These are phyloP conservation scores for Danio aesculapii DNA, from an alignment of 2,797 vertebrate genomes.

Conservation along the genomic window DNA sequence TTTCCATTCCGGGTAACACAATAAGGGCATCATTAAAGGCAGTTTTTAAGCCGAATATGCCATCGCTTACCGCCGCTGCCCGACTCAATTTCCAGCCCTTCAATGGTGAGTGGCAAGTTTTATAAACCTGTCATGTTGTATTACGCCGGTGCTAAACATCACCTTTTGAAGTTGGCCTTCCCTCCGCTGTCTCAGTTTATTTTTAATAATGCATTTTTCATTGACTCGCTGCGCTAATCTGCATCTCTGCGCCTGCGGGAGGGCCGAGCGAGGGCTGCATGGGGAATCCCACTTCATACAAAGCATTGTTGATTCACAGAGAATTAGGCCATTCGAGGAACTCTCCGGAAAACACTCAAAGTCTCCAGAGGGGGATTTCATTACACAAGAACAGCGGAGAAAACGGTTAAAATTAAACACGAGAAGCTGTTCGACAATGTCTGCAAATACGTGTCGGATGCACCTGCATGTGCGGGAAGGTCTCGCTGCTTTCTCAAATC, in stretches of 20 bases:
- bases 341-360: slow-evolving; percentile 56
- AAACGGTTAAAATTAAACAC: slow-evolving; percentile 55
- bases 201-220: slow-evolving; percentile 66
- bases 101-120: slow-evolving; percentile 76
- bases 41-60: slow-evolving; percentile 87
- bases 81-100: slow-evolving; percentile 79
- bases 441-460: background rate
- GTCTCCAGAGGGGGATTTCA: slow-evolving; percentile 61
- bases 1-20: slow-evolving; percentile 82
- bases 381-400: slow-evolving; percentile 56
- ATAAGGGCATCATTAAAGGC: slow-evolving; percentile 87
- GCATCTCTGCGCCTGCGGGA: slow-evolving; percentile 59
- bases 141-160: slow-evolving; percentile 65
- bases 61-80: slow-evolving; percentile 75
- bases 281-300: slow-evolving; percentile 61
- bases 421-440: slow-evolving; percentile 32
- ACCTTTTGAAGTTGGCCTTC: slow-evolving; percentile 62
- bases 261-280: slow-evolving; percentile 58
- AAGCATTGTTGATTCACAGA: slow-evolving; percentile 62
- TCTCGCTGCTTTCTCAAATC: background rate
- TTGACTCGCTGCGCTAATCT: slow-evolving; percentile 67
- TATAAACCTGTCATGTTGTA: slow-evolving; percentile 74
- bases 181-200: slow-evolving; percentile 60
- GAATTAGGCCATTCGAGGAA: slow-evolving; percentile 64
- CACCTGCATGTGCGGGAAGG: background rate